A percentile compares a stretch with the other conserved stretches of the same genome.
Evolutionary conservation across 1,140 invertebrate species (phyloP).

Genomic region (Brachionus asplanchnoidis): DNA sequence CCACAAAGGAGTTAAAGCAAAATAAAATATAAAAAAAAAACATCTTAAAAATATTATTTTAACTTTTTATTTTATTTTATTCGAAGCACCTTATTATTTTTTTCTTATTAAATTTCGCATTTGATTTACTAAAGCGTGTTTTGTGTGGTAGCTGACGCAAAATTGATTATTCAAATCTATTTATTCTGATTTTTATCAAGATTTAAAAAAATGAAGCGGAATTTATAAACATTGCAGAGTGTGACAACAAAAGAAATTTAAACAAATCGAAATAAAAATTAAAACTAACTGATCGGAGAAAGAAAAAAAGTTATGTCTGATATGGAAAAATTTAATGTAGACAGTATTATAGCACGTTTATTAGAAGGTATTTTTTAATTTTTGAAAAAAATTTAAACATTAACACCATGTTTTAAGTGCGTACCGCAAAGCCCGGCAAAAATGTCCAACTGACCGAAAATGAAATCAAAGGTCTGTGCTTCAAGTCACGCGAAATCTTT

Average conservation of each 20-base stretch:
- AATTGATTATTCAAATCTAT: background rate
- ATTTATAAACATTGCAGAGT: background rate
- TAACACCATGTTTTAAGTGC: constrained; percentile 61
- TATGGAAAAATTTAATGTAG: constrained; percentile 82
- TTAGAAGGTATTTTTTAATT: constrained; percentile 61
- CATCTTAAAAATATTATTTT: background rate
- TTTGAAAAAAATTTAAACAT: background rate
- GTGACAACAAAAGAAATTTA: background rate
- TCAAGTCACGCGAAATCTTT: constrained; percentile 73
- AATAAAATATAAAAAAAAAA: background rate
- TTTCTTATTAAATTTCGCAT: background rate
- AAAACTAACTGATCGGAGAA: background rate
- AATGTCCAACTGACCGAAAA: constrained; percentile 88
- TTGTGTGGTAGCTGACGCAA: background rate
- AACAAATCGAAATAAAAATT: background rate
- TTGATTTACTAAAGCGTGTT: background rate
- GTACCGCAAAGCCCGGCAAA: constrained; percentile 83
- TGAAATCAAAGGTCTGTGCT: constrained; percentile 83
- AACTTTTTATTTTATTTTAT: background rate
- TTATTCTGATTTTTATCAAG: background rate
- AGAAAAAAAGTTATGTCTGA: constrained; percentile 64
- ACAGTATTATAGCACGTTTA: constrained; percentile 86
- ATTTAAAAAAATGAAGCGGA: background rate
- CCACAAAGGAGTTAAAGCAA: background rate
- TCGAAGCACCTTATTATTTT: background rate